Evolutionary conservation across 2,888 invertebrate species (phyloP).

Genomic region (Mystacides longicornis): DNA sequence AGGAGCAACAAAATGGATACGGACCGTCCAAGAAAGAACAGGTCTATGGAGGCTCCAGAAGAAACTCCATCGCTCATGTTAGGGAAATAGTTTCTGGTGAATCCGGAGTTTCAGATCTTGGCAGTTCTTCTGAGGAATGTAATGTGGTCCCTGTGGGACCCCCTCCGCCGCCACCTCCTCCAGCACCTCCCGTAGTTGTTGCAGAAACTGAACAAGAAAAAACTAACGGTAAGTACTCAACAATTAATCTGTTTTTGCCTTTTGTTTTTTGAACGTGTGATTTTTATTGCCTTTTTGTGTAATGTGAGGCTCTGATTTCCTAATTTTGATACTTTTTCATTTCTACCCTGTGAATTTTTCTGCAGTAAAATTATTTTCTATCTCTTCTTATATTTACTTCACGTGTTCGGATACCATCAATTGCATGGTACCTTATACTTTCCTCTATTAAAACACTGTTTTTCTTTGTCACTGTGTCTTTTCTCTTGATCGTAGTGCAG

Average conservation of each 20-base stretch:
- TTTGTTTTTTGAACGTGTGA: background rate
- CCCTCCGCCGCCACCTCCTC: conserved; percentile 65
- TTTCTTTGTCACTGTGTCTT: too few relatives aligned
- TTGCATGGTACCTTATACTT: too few relatives aligned
- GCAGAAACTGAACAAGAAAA: conserved; percentile 6
- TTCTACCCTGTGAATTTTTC: too few relatives aligned
- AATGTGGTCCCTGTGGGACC: conserved; percentile 33
- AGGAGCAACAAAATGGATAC: conserved; percentile 1
- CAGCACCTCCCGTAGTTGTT: conserved; percentile 35
- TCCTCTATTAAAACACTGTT: too few relatives aligned
- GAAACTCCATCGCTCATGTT: conserved; percentile 26
- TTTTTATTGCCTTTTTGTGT: too few relatives aligned
- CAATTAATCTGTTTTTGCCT: background rate
- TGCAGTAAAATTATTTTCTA: too few relatives aligned
- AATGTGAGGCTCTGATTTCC: too few relatives aligned
- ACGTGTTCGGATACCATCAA: too few relatives aligned
- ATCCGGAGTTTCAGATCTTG: conserved; percentile 23
- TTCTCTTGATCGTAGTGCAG: too few relatives aligned
- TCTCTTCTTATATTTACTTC: too few relatives aligned
- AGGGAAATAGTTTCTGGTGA: conserved; percentile 34
- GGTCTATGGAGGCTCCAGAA: conserved; percentile 1
- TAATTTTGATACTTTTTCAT: too few relatives aligned
- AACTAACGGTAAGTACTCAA: conserved; percentile 3
- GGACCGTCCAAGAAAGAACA: conserved; percentile 8
- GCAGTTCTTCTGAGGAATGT: conserved; percentile 19